Conservation (phyloP, 2,797 vertebrate species). For the Chloroceryle amazona region DNA sequence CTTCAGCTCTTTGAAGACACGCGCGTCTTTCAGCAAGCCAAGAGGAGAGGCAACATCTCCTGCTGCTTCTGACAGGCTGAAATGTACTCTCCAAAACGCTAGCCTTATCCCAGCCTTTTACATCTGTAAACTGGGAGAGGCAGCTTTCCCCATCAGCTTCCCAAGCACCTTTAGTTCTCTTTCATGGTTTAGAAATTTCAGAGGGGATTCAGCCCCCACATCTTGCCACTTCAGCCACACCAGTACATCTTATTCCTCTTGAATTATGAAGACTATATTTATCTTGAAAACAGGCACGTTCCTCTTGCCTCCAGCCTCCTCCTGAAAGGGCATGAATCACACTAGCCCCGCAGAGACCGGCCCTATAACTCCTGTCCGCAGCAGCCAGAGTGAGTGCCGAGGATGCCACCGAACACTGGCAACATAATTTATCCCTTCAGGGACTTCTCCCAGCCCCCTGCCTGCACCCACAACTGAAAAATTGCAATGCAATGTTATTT, state of each 20-base stretch:
- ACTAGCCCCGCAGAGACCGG: not conserved
- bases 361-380: not conserved
- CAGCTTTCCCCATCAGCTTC: not conserved
- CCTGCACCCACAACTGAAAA: not conserved
- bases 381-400: not conserved
- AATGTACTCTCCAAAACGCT: not conserved
- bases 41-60: not conserved
- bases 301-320: not conserved
- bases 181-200: conserved; percentile 39
- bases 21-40: not conserved
- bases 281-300: conserved; percentile 52
- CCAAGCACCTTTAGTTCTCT: conserved; percentile 52
- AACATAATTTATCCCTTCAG: not conserved
- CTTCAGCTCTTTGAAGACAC: conserved; percentile 7
- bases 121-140: conserved; percentile 39
- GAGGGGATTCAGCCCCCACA: conserved; percentile 77
- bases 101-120: conserved; percentile 8
- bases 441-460: not conserved
- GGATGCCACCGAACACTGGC: too few species aligned
- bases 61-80: conserved; percentile 71
- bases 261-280: conserved; percentile 48
- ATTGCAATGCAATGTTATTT: not conserved
- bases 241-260: conserved; percentile 62
- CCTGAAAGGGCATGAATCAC: conserved; percentile 18
- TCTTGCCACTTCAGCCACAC: conserved; percentile 44